Conservation (phyloP, 2,888 invertebrate genomes). For the Branchipolynoe longqiensis region DNA sequence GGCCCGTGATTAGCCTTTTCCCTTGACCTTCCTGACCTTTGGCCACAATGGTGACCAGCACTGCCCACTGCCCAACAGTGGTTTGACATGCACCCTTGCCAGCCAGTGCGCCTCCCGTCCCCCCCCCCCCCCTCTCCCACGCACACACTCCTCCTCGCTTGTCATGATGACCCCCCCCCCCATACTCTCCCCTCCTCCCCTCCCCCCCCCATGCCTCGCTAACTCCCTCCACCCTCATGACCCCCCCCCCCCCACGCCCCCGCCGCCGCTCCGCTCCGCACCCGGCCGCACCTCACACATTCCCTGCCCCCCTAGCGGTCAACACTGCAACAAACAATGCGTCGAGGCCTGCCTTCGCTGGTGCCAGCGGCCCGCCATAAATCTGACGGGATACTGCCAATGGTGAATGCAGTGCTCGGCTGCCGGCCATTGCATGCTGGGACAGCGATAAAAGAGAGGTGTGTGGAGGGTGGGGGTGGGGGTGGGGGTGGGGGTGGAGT, state of each 20-base stretch:
- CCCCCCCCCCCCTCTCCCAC: neutral
- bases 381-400: too few species aligned
- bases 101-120: neutral
- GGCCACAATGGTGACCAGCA: slow-evolving; percentile 28
- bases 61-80: slow-evolving; percentile 28
- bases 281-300: neutral
- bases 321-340: neutral
- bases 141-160: neutral
- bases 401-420: too few species aligned
- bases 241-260: neutral
- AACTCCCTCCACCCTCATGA: neutral
- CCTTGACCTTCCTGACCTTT: slow-evolving; percentile 20
- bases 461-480: too few species aligned
- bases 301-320: neutral
- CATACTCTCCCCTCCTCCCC: neutral
- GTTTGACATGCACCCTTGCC: slow-evolving; percentile 21
- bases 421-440: too few species aligned
- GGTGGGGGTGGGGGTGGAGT: too few species aligned
- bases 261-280: neutral
- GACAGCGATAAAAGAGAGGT: too few species aligned
- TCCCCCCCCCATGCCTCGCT: neutral
- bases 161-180: neutral
- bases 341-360: neutral
- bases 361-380: too few species aligned
- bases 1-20: slow-evolving; percentile 40